Evolutionary conservation across 2,888 invertebrate genomes (phyloP).

Genomic region (Eristalinus sepulchralis): DNA sequence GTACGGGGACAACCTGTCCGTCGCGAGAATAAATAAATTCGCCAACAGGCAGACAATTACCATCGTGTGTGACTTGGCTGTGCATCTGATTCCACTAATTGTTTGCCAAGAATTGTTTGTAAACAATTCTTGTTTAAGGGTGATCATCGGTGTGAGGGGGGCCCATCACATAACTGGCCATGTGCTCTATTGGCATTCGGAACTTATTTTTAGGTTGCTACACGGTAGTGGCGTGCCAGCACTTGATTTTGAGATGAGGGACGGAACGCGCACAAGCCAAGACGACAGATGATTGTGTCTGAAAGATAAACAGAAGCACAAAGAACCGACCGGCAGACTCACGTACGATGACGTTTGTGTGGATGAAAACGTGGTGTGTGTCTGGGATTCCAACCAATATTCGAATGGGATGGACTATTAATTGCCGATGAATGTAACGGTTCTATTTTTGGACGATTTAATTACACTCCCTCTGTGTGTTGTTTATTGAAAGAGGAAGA

Average conservation of each 20-base stretch:
- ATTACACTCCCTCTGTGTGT: slow-evolving; percentile 15
- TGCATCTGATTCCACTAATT: slow-evolving; percentile 39
- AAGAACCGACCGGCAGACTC: not conserved
- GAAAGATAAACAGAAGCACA: slow-evolving; percentile 33
- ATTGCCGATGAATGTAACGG: slow-evolving; percentile 23
- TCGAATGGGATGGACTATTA: slow-evolving; percentile 1
- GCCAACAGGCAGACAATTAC: slow-evolving; percentile 11
- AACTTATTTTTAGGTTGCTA: slow-evolving; percentile 47
- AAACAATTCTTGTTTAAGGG: slow-evolving; percentile 34
- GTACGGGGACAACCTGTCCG: not conserved
- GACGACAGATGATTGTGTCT: slow-evolving; percentile 6
- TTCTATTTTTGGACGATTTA: slow-evolving; percentile 24
- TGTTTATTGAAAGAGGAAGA: slow-evolving; percentile 20
- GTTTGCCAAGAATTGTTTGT: slow-evolving; percentile 65
- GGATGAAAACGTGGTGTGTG: slow-evolving; percentile 1
- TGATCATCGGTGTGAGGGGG: not conserved
- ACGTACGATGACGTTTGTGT: slow-evolving; percentile 1
- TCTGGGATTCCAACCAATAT: not conserved
- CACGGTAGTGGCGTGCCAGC: not conserved
- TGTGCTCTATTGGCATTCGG: slow-evolving; percentile 12
- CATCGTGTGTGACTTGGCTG: slow-evolving; percentile 4
- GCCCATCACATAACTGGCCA: not conserved
- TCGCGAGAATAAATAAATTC: slow-evolving; percentile 11
- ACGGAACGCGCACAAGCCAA: not conserved
- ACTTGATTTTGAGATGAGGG: not conserved